Conservation (phyloP, 2,888 invertebrate species). For the Gryllus longicercus region DNA sequence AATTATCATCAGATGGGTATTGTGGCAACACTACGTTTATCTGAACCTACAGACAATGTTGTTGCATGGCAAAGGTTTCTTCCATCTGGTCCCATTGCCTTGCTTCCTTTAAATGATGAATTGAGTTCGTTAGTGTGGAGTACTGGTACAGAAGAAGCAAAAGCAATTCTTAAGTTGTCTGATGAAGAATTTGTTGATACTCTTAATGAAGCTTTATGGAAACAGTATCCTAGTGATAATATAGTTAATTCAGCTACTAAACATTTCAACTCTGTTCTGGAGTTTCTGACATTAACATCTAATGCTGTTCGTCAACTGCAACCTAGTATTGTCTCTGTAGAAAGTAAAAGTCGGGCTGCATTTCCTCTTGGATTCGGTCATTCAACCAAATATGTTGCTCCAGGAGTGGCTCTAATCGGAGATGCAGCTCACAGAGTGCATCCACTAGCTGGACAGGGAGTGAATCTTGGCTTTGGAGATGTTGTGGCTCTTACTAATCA, state of each 20-base stretch:
- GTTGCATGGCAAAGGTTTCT: constrained; percentile 97
- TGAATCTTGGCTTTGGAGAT: constrained; percentile 96
- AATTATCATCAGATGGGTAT: constrained; percentile 87
- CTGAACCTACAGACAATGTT: constrained; percentile 72
- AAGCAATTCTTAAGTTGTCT: constrained; percentile 63
- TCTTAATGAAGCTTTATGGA: constrained; percentile 81
- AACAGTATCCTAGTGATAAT: constrained; percentile 54
- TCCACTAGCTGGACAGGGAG: constrained; percentile 96
- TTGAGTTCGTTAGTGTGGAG: constrained; percentile 94
- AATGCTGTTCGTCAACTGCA: constrained; percentile 58
- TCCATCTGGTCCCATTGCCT: constrained; percentile 86
- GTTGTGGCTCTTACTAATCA: constrained; percentile 68
- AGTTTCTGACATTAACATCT: constrained; percentile 48
- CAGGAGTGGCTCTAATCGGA: constrained; percentile 80
- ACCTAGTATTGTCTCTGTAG: constrained; percentile 63
- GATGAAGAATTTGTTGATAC: constrained; percentile 82
- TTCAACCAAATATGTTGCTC: constrained; percentile 77
- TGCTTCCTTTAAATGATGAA: constrained; percentile 72
- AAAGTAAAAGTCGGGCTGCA: constrained; percentile 67
- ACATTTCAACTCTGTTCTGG: constrained; percentile 55
- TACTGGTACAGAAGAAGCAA: constrained; percentile 70
- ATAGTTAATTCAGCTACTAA: constrained; percentile 48
- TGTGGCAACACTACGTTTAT: constrained; percentile 83
- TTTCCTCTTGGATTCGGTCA: constrained; percentile 93
- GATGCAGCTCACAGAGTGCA: constrained; percentile 90